phyloP scores from a whole-genome alignment of 1,140 invertebrate species.

The Drosophila neocordata region DNA sequence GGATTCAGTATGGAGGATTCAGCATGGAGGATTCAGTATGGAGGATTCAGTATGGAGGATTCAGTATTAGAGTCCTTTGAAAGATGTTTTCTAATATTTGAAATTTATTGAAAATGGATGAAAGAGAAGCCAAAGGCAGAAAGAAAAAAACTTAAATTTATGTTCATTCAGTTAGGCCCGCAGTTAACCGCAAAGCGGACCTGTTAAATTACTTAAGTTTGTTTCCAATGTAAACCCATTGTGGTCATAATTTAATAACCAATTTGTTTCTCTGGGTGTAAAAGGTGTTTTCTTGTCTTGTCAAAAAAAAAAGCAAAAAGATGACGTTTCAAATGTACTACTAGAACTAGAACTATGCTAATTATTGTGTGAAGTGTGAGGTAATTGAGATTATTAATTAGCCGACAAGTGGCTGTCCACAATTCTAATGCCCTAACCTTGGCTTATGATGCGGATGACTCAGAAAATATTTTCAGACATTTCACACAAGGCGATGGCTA shows the following conservation, averaged over 20 bases:
- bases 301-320: too few species aligned
- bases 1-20: too few species aligned
- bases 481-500: constrained; percentile 64
- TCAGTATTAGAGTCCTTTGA: too few species aligned
- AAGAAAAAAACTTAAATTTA: too few species aligned
- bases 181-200: too few species aligned
- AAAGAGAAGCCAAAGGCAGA: too few species aligned
- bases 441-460: constrained; percentile 28
- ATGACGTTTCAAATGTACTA: constrained; percentile 45
- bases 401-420: constrained; percentile 15
- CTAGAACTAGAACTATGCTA: constrained; percentile 40
- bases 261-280: constrained; percentile 64
- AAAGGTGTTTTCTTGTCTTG: constrained; percentile 54
- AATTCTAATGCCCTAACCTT: constrained; percentile 21
- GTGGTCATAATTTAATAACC: constrained; percentile 59
- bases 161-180: too few species aligned
- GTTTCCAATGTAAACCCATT: constrained; percentile 45
- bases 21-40: too few species aligned
- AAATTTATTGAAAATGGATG: too few species aligned
- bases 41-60: too few species aligned
- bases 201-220: not conserved
- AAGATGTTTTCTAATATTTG: too few species aligned
- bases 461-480: constrained; percentile 29
- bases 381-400: constrained; percentile 50
- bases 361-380: constrained; percentile 42